Evolutionary conservation across 2,113 vertebrate genomes (phyloP), one percentile per base, ranked within the genome.

Genomic region (Prunella fulvescens): DNA sequence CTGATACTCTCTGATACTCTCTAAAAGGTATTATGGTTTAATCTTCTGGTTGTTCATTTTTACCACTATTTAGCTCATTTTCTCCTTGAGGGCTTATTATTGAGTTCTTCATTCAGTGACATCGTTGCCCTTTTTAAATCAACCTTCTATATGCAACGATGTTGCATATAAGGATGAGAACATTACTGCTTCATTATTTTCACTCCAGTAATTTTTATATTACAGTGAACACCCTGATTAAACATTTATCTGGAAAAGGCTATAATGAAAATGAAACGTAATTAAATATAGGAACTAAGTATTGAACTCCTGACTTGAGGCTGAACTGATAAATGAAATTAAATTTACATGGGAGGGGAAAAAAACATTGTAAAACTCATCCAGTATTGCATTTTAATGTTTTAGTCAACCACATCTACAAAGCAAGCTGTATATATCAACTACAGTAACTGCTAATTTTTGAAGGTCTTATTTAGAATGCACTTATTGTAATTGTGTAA

Each of bases 231-330:
- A 72, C 9, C 14, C 48, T 73, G 66, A 79, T 95, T 93, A 93
- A 91, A 85, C 58, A 65, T 93, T 71, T 92, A 65, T 74, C 86
- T 95, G 82, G 65, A 65, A 89, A 84, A 89, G 37, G 45, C 73
- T 18, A 26, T 20, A 64, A 81, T 86, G 83, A 85, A 92, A 85
- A 79, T 64, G 87, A 94, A 92, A 44, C 0, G 0, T 96, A 79
- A 93, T 95, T 91, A 96, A 92, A 89, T 94, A 72, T 45, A 64
- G 70, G 70, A 82, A 69, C 81, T 91, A 95, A 97, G 80, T 87
- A 84, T 37, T 86, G 48, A 89, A 87, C 69, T 89, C 73, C 57
- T 82, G 61, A 91, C 81, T 91, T 79, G 60, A 74, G 40, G 72
- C 86, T 89, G 83, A 78, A 86, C 83, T 85, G 86, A 89, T 92